Evolutionary conservation across 2,113 vertebrate genomes (phyloP), one percentile per base, ranked within the genome.

Genomic region (Cheilinus undulatus): DNA sequence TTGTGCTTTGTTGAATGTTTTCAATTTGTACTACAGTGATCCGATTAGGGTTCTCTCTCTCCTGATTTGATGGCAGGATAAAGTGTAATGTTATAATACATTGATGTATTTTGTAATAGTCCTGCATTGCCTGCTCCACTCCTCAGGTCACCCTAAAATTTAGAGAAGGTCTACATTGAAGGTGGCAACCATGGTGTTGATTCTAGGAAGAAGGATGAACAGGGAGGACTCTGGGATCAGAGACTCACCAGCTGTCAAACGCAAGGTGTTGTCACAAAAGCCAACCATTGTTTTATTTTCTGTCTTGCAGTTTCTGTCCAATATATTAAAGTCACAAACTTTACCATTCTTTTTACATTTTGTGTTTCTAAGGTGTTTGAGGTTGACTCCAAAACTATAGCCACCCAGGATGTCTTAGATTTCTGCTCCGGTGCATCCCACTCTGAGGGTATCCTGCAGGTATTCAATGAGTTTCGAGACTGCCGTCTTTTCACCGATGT

Each of bases 401-500:
- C 88, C 80, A 93, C 91, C 83, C 96, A 92, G 28, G 98, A 99
- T 64, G 92, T 96, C 84, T 96, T 97, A 3, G 98, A 99, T 88
- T 99, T 99, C 86, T 96, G 92, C 74, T 97, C 96, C 4, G 97
- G 97, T 67, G 93, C 97, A 6, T 95, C 95, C 78, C 98, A 99
- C 42, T 96, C 97, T 0, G 98, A 99, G 73, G 96, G 95, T 88
- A 96, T 99, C 67, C 95, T 99, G 20, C 96, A 98, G 90, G 95
- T 96, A 86, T 97, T 99, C 89, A 98, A 99, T 52, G 97, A 98
- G 79, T 99, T 99, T 69, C 95, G 98, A 45, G 96, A 97, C 80
- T 95, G 94, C 80, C 94, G 96, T 28, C 87, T 98, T 56, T 99
- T 99, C 91, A 99, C 97, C 0, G 97, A 99, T 12, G 97, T 98